Percentiles rank a stretch among this genome's conserved stretches.
These are phyloP conservation scores for Emydocephalus ijimae DNA, from an alignment of 2,113 vertebrate genomes.

Conservation along the genomic window DNA sequence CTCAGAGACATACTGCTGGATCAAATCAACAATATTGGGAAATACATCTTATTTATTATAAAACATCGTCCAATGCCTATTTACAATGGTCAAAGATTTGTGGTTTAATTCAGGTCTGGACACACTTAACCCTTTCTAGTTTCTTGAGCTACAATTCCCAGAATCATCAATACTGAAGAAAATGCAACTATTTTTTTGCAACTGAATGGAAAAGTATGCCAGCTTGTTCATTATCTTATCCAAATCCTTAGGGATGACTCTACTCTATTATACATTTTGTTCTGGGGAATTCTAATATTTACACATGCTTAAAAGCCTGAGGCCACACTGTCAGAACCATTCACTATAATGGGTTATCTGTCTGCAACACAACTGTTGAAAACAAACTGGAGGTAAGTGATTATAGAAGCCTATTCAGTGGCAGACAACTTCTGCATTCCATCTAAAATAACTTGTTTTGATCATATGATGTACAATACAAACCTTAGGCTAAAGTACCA, in stretches of 20 bases:
- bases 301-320: not conserved
- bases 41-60: not conserved
- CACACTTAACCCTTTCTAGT: not conserved
- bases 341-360: not conserved
- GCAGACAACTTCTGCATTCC: slow-evolving; percentile 6
- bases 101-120: not conserved
- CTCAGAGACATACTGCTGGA: not conserved
- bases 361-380: not conserved
- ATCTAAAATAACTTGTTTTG: slow-evolving; percentile 52
- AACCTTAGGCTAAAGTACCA: slow-evolving; percentile 63
- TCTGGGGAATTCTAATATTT: not conserved
- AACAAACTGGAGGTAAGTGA: not conserved
- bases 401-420: not conserved
- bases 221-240: not conserved
- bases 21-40: not conserved
- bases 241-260: not conserved
- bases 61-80: not conserved
- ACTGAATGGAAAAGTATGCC: not conserved
- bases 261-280: not conserved
- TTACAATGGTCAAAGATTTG: not conserved
- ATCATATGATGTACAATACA: slow-evolving; percentile 64
- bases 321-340: not conserved
- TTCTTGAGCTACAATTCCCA: not conserved
- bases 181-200: not conserved
- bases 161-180: not conserved